phyloP scores from a whole-genome alignment of 1,140 invertebrate species.

The Orius insidiosus region DNA sequence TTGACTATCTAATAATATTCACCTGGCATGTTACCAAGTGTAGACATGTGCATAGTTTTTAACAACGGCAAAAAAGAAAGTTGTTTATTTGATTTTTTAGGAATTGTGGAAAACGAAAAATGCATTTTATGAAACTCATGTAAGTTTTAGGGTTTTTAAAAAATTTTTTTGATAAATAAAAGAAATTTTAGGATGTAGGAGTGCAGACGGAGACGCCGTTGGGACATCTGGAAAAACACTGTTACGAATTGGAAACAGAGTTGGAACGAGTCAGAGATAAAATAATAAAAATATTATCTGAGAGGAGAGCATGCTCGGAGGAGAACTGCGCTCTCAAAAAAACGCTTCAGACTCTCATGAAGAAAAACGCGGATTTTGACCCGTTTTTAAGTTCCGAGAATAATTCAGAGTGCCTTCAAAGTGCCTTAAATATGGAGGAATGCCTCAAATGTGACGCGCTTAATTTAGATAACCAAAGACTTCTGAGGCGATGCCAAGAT shows the following conservation, averaged over 20 bases:
- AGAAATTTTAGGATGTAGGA: constrained; percentile 5
- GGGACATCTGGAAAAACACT: constrained; percentile 11
- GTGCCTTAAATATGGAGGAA: constrained; percentile 3
- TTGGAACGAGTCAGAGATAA: constrained; percentile 21
- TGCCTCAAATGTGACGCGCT: constrained; percentile 7
- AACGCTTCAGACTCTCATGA: constrained; percentile 15
- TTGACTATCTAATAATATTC: too few relatives aligned
- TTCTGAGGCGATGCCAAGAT: constrained; percentile 38
- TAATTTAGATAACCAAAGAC: constrained; percentile 29
- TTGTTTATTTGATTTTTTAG: constrained; percentile 13
- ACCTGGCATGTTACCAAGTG: too few relatives aligned
- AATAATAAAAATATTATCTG: constrained; percentile 23
- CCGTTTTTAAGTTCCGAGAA: not conserved
- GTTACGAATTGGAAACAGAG: constrained; percentile 19
- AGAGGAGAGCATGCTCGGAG: constrained; percentile 23
- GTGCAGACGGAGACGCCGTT: constrained; percentile 17
- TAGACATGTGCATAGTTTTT: not conserved
- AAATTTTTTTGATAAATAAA: too few relatives aligned
- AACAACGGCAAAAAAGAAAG: not conserved
- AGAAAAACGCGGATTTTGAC: not conserved
- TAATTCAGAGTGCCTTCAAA: not conserved
- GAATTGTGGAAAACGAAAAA: constrained; percentile 8
- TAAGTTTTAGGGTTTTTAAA: too few relatives aligned
- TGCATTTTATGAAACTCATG: too few relatives aligned
- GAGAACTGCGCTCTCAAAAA: constrained; percentile 22